These are phyloP conservation scores for Sympetrum striolatum DNA, from an alignment of 2,888 invertebrate species.

Conservation along the genomic window DNA sequence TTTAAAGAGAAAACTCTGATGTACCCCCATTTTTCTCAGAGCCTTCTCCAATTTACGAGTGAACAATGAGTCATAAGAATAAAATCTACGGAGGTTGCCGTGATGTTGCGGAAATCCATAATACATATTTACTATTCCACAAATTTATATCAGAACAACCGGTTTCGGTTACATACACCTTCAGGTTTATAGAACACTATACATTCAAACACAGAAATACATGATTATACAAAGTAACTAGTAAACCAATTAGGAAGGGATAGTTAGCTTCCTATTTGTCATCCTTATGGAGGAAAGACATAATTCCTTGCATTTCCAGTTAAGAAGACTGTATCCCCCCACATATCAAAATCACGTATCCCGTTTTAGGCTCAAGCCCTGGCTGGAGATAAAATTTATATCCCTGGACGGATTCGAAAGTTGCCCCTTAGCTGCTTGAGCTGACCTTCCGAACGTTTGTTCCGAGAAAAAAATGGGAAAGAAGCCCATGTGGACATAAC, in stretches of 20 bases:
- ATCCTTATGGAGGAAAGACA: background rate
- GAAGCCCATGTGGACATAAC: slow-evolving; percentile 24
- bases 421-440: background rate
- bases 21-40: no score
- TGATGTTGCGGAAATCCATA: no score
- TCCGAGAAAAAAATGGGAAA: background rate
- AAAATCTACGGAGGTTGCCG: no score
- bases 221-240: no score
- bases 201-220: no score
- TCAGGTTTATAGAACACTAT: no score
- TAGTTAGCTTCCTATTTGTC: background rate
- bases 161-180: no score
- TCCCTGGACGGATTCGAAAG: background rate
- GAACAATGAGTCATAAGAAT: background rate
- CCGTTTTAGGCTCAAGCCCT: background rate
- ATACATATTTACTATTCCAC: no score
- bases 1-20: no score
- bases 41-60: no score
- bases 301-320: background rate
- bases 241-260: no score
- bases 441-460: slow-evolving; percentile 24
- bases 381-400: slow-evolving; percentile 5
- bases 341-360: background rate
- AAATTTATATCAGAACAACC: no score
- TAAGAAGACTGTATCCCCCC: background rate